Percentiles rank a stretch among this genome's conserved stretches.
phyloP scores from a whole-genome alignment of 2,113 vertebrate species.

The Poeciliopsis occidentalis region DNA sequence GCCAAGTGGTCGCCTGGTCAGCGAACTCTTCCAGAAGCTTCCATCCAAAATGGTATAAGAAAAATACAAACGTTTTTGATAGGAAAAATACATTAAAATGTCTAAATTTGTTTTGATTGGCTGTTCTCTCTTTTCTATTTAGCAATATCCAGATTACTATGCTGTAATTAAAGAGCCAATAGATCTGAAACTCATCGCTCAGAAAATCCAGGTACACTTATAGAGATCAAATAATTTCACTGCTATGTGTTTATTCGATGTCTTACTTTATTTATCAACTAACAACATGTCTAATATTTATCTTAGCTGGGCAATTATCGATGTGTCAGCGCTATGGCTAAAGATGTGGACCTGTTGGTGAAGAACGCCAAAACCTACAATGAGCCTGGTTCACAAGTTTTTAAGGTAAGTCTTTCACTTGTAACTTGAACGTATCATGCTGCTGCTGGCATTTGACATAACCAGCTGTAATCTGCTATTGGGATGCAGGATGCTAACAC shows the following conservation, averaged over 20 bases:
- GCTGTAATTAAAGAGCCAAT: constrained; percentile 99
- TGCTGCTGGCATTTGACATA: neutral
- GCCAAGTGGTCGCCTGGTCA: constrained; percentile 90
- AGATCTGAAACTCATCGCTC: constrained; percentile 95
- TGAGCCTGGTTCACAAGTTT: constrained; percentile 97
- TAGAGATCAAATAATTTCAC: neutral
- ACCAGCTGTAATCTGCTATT: neutral
- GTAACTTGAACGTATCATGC: neutral
- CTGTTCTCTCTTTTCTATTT: constrained; percentile 50
- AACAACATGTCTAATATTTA: neutral
- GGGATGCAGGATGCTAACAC: constrained; percentile 93
- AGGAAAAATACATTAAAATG: neutral
- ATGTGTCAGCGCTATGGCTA: constrained; percentile 92
- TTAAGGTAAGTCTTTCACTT: constrained; percentile 85
- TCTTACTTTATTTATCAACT: constrained; percentile 1
- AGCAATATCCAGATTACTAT: constrained; percentile 99
- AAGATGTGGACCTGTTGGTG: constrained; percentile 95
- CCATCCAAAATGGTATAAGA: constrained; percentile 94
- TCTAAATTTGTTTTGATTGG: constrained; percentile 8
- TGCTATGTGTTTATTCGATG: neutral
- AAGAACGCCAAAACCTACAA: constrained; percentile 99
- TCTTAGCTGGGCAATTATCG: constrained; percentile 90
- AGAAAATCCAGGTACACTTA: constrained; percentile 91
- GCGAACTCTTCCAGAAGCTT: constrained; percentile 98
- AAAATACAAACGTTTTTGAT: neutral